Percentiles rank a stretch among this genome's conserved stretches.
Conservation (phyloP, 1,140 invertebrate genomes). For the Rhynchophorus ferrugineus region DNA sequence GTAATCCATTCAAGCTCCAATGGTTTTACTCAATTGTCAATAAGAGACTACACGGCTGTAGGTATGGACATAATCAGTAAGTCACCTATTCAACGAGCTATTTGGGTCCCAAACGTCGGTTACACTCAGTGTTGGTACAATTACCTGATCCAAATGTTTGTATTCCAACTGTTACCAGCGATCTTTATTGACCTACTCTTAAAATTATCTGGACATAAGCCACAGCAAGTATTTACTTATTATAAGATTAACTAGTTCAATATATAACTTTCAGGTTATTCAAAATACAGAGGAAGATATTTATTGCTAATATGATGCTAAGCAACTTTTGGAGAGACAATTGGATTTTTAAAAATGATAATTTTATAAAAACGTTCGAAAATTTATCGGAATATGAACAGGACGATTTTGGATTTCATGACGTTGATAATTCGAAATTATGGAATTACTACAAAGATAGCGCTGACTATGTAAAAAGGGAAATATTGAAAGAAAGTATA, state of each 20-base stretch:
- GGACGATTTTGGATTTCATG: constrained; percentile 1
- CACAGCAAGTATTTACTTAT: constrained; percentile 55
- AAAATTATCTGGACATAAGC: constrained; percentile 53
- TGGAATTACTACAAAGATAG: too few species aligned
- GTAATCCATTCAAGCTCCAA: too few species aligned
- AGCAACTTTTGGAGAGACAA: constrained; percentile 70
- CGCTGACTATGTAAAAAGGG: not conserved
- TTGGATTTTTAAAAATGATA: constrained; percentile 74
- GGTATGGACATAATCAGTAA: too few species aligned
- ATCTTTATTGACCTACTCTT: constrained; percentile 56
- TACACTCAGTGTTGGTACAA: constrained; percentile 43
- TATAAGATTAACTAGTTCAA: not conserved
- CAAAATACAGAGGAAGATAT: constrained; percentile 72
- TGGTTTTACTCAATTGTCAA: too few species aligned
- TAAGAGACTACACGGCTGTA: too few species aligned
- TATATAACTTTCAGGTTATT: constrained; percentile 54
- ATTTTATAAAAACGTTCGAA: constrained; percentile 44
- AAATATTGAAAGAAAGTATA: constrained; percentile 11
- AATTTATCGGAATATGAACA: not conserved
- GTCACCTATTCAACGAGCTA: constrained; percentile 56
- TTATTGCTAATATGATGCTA: constrained; percentile 64
- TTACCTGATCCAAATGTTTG: constrained; percentile 50
- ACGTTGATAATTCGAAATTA: not conserved
- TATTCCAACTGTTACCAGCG: constrained; percentile 63
- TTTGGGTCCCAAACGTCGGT: constrained; percentile 57